phyloP scores from a whole-genome alignment of 2,113 vertebrate genomes.

The Phalacrocorax brasilianus region DNA sequence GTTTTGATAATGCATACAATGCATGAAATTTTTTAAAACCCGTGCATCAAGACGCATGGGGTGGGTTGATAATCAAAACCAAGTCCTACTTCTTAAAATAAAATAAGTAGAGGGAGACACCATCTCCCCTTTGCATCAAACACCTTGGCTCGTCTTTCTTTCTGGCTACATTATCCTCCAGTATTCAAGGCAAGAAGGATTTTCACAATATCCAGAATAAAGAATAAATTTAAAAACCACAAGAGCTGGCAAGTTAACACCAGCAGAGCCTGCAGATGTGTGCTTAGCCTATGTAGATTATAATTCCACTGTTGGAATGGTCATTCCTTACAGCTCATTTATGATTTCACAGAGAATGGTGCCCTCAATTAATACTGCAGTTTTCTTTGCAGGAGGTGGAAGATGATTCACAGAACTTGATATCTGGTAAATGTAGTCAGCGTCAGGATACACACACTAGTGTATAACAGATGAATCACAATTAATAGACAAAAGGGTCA shows the following conservation, averaged over 20 bases:
- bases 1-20: not conserved
- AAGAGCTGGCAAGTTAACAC: not conserved
- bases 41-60: not conserved
- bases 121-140: not conserved
- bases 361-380: conserved; percentile 1
- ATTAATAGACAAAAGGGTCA: not conserved
- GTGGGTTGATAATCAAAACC: not conserved
- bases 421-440: not conserved
- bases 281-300: not conserved
- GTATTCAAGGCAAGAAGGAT: not conserved
- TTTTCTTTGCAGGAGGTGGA: not conserved
- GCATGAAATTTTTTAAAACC: not conserved
- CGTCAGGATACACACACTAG: not conserved
- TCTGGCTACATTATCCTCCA: not conserved
- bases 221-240: not conserved
- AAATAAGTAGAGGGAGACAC: not conserved
- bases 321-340: not conserved
- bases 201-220: not conserved
- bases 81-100: not conserved
- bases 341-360: conserved; percentile 53
- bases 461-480: not conserved
- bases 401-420: conserved; percentile 38
- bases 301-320: not conserved
- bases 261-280: not conserved
- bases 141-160: not conserved